Percentiles rank a stretch among this genome's conserved stretches.
Evolutionary conservation across 2,797 vertebrate species (phyloP).

Genomic region (Cossypha dichroa): DNA sequence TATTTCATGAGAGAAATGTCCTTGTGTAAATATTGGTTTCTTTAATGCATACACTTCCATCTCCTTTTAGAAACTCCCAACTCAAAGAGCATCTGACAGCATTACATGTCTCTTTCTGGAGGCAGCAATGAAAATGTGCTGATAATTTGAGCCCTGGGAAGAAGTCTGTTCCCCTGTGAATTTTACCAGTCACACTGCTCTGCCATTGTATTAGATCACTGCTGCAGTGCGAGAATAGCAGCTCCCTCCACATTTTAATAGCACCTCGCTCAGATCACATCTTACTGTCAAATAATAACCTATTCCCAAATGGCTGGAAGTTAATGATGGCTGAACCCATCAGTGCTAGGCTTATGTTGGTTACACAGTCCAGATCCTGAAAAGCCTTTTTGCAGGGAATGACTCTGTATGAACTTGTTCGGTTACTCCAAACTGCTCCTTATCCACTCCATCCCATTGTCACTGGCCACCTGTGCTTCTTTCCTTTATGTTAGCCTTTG

Average conservation of each 20-base stretch:
- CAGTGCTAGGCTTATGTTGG: not conserved
- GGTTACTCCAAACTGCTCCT: not conserved
- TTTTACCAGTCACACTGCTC: slow-evolving; percentile 50
- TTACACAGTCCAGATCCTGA: not conserved
- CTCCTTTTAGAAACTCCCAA: slow-evolving; percentile 63
- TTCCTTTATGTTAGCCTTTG: not conserved
- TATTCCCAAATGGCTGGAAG: slow-evolving; percentile 42
- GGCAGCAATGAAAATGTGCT: slow-evolving; percentile 64
- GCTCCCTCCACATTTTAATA: slow-evolving; percentile 42
- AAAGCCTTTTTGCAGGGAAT: not conserved
- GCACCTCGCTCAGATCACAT: slow-evolving; percentile 10
- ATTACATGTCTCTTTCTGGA: slow-evolving; percentile 63
- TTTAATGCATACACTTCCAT: slow-evolving; percentile 43
- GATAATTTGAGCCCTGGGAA: slow-evolving; percentile 74
- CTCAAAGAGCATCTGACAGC: slow-evolving; percentile 70
- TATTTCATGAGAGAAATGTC: slow-evolving; percentile 54
- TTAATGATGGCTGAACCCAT: slow-evolving; percentile 2
- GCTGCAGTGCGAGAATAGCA: slow-evolving; percentile 48
- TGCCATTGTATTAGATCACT: slow-evolving; percentile 65
- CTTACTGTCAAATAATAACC: slow-evolving; percentile 38
- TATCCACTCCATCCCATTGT: not conserved
- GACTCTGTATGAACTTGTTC: not conserved
- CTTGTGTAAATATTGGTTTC: slow-evolving; percentile 56
- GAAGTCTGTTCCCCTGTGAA: slow-evolving; percentile 60
- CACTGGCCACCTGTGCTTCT: not conserved